These are phyloP conservation scores for Sparidentex hasta DNA, from an alignment of 2,797 vertebrate genomes.

Conservation along the genomic window DNA sequence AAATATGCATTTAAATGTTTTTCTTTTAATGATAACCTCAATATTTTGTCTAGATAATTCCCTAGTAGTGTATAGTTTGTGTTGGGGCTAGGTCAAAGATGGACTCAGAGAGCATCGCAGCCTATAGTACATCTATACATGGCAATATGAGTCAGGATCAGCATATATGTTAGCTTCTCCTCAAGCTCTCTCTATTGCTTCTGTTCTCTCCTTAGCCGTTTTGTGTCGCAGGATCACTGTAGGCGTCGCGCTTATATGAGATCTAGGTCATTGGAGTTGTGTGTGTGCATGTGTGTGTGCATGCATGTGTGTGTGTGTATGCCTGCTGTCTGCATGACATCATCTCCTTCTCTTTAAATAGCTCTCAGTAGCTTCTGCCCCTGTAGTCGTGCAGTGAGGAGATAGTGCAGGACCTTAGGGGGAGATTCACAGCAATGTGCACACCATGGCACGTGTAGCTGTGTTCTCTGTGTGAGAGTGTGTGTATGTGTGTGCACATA, in stretches of 20 bases:
- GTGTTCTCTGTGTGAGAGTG: background rate
- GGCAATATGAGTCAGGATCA: background rate
- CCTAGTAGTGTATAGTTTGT: background rate
- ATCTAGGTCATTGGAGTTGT: slow-evolving; percentile 79
- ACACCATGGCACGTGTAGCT: slow-evolving; percentile 8
- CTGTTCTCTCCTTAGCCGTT: slow-evolving; percentile 62
- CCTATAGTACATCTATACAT: background rate
- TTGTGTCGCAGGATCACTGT: slow-evolving; percentile 70
- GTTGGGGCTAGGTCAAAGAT: background rate
- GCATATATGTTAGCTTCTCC: slow-evolving; percentile 32
- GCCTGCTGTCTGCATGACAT: slow-evolving; percentile 70
- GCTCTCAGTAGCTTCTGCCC: slow-evolving; percentile 71
- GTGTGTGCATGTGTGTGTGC: slow-evolving; percentile 23
- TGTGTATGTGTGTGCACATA: background rate
- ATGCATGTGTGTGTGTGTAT: slow-evolving; percentile 19
- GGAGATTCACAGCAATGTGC: slow-evolving; percentile 18
- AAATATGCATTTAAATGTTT: slow-evolving; percentile 8
- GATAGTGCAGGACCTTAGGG: slow-evolving; percentile 44
- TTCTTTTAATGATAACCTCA: background rate
- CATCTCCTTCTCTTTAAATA: slow-evolving; percentile 76
- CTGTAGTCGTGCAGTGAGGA: slow-evolving; percentile 53
- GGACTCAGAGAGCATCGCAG: background rate
- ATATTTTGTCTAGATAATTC: background rate
- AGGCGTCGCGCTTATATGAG: slow-evolving; percentile 65
- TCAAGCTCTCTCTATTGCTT: slow-evolving; percentile 27